Conservation (phyloP, 2,888 invertebrate genomes). For the Gastrophysa polygoni region DNA sequence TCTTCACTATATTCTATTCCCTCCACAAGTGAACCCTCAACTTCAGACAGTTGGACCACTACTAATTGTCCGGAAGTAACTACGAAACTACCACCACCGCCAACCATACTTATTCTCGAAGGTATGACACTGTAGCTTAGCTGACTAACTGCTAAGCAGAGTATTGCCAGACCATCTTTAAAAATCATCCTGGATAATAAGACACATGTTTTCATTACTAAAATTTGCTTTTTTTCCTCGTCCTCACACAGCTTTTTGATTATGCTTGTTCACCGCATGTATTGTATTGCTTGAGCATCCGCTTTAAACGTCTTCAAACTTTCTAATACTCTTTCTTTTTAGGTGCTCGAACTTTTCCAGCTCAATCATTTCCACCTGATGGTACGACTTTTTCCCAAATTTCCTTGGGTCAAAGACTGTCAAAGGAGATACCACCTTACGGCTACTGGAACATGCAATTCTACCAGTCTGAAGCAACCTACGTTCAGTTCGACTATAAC, state of each 20-base stretch:
- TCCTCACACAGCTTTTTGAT: background rate
- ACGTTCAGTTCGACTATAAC: constrained; percentile 93
- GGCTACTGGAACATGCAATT: constrained; percentile 98
- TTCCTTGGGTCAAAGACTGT: constrained; percentile 83
- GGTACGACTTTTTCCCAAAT: constrained; percentile 92
- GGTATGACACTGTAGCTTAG: constrained; percentile 61
- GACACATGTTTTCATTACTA: background rate
- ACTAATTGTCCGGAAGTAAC: constrained; percentile 54
- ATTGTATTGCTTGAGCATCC: background rate
- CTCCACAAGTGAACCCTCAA: constrained; percentile 13
- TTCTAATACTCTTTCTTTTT: background rate
- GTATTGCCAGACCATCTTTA: constrained; percentile 26
- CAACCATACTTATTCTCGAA: constrained; percentile 83
- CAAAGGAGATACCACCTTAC: constrained; percentile 89
- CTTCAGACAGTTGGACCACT: constrained; percentile 20
- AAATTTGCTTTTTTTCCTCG: background rate
- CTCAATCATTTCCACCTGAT: constrained; percentile 90
- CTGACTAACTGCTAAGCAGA: constrained; percentile 31
- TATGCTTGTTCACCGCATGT: background rate
- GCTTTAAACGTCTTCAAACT: background rate
- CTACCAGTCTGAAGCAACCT: constrained; percentile 91
- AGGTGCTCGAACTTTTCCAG: constrained; percentile 89
- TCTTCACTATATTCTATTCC: background rate
- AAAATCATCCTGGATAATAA: background rate
- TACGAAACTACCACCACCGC: constrained; percentile 67